These are phyloP conservation scores for Drusus annulatus DNA, from an alignment of 1,140 invertebrate genomes.

Conservation along the genomic window DNA sequence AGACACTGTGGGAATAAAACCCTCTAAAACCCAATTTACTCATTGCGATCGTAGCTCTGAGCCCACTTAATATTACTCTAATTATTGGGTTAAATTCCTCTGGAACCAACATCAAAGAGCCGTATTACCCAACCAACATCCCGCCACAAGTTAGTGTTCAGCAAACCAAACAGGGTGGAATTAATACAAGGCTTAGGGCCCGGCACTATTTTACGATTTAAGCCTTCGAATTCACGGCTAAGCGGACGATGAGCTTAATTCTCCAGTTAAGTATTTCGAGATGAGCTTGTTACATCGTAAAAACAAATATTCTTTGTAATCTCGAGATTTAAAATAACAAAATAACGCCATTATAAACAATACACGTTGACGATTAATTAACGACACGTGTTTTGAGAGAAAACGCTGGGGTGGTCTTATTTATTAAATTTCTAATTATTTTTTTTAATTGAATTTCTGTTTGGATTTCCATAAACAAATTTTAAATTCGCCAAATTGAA, in stretches of 20 bases:
- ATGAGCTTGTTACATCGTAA: too few species aligned
- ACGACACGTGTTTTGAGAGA: too few species aligned
- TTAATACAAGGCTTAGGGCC: background rate
- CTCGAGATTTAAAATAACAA: too few species aligned
- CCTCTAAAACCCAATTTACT: background rate
- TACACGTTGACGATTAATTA: too few species aligned
- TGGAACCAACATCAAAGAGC: background rate
- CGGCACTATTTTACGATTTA: background rate
- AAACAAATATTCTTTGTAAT: too few species aligned
- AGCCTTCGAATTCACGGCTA: background rate
- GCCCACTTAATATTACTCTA: background rate
- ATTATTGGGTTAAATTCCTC: constrained; percentile 9
- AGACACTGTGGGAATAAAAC: background rate
- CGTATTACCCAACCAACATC: background rate
- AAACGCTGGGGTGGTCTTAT: too few species aligned
- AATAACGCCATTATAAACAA: too few species aligned
- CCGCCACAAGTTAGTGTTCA: background rate
- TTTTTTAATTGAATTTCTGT: too few species aligned
- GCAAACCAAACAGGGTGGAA: background rate
- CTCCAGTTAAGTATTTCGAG: too few species aligned
- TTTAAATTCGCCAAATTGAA: too few species aligned
- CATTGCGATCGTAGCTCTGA: background rate
- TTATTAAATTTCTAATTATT: too few species aligned
- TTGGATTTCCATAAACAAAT: too few species aligned
- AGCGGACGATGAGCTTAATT: background rate